These are phyloP conservation scores for Leptopterna dolabrata DNA, from an alignment of 2,888 invertebrate species.

Conservation along the genomic window DNA sequence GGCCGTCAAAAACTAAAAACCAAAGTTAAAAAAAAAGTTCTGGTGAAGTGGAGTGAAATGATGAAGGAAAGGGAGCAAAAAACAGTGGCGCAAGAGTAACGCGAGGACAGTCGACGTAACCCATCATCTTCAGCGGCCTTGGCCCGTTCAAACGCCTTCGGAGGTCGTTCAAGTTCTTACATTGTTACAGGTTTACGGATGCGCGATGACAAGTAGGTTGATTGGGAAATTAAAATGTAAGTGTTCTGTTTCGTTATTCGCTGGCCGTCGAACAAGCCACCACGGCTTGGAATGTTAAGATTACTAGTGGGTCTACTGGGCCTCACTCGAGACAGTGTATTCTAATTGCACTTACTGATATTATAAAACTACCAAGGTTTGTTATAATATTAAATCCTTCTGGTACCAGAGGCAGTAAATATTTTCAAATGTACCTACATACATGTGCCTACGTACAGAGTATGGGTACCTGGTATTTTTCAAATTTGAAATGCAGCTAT, in stretches of 20 bases:
- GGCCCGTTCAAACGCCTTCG: neutral
- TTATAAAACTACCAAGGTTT: too few relatives aligned
- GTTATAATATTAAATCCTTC: too few relatives aligned
- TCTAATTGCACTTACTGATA: too few relatives aligned
- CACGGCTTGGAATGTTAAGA: too few relatives aligned
- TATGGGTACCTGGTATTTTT: too few relatives aligned
- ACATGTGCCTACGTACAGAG: too few relatives aligned
- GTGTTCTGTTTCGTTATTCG: neutral
- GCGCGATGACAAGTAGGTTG: neutral
- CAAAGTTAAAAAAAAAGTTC: too few relatives aligned
- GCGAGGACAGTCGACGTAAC: neutral
- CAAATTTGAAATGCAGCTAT: too few relatives aligned
- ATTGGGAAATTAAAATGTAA: neutral
- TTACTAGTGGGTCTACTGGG: too few relatives aligned
- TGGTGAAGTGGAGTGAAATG: neutral
- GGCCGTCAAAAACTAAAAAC: neutral
- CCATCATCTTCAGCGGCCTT: neutral
- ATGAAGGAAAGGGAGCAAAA: neutral
- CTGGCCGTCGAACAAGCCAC: neutral
- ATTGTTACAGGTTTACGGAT: neutral
- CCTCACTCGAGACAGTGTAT: too few relatives aligned
- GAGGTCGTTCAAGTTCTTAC: neutral
- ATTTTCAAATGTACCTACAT: too few relatives aligned
- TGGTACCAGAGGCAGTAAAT: too few relatives aligned
- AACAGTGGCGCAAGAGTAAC: neutral